Evolutionary conservation across 2,113 vertebrate genomes (phyloP).

Genomic region (Grantiella picta): DNA sequence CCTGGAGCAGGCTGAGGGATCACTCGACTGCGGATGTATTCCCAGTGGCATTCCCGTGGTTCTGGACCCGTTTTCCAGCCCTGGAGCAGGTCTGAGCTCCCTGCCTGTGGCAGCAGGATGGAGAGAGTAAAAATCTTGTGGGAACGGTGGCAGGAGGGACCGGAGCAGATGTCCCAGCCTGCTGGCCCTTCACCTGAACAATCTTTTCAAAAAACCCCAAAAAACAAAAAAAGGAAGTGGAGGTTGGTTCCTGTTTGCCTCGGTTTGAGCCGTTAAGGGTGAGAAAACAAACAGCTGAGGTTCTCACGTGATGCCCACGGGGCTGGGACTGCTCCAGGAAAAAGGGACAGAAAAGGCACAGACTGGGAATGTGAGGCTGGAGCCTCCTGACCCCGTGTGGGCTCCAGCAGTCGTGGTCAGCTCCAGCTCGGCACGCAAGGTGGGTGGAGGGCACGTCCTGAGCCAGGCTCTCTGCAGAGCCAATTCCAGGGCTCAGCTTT

Average conservation of each 20-base stretch:
- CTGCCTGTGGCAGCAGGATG: accelerated
- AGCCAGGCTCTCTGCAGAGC: not conserved
- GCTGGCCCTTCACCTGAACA: not conserved
- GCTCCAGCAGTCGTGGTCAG: accelerated
- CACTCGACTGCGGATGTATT: accelerated
- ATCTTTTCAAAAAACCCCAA: not conserved
- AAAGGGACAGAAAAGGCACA: not conserved
- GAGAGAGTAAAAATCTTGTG: not conserved
- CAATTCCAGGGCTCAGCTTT: not conserved
- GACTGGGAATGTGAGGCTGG: not conserved
- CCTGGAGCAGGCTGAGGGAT: not conserved
- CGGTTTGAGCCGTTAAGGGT: accelerated
- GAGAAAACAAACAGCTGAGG: not conserved
- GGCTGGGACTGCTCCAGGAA: not conserved
- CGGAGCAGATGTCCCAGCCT: not conserved
- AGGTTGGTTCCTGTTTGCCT: not conserved
- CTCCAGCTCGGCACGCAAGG: not conserved
- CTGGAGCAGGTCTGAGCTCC: not conserved
- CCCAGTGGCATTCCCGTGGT: accelerated
- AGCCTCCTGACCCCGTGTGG: not conserved
- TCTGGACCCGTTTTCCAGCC: not conserved
- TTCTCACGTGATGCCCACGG: accelerated
- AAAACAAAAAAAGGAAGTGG: not conserved
- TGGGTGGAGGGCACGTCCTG: not conserved
- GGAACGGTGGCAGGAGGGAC: not conserved